Percentiles rank a stretch among this genome's conserved stretches.
Conservation (phyloP, 2,888 invertebrate genomes). For the Pilophorus perplexus region DNA sequence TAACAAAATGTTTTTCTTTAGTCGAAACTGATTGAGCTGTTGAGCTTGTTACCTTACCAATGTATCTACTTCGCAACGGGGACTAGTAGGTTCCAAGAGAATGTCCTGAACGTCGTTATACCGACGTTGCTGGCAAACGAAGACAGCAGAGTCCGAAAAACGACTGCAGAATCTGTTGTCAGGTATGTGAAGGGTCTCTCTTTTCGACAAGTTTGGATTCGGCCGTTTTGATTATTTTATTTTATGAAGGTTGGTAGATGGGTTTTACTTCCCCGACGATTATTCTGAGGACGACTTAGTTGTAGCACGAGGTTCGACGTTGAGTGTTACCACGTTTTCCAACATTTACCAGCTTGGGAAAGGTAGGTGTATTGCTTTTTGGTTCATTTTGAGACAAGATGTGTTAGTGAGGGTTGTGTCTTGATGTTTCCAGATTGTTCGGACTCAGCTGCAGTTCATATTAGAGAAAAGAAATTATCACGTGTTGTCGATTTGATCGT, state of each 20-base stretch:
- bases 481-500: constrained; percentile 58
- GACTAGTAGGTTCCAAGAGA: constrained; percentile 58
- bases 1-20: too few relatives aligned
- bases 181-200: constrained; percentile 55
- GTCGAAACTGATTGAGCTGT: constrained; percentile 65
- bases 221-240: too few relatives aligned
- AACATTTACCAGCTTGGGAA: constrained; percentile 10
- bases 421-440: background rate
- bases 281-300: constrained; percentile 45
- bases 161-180: constrained; percentile 66
- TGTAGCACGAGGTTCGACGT: constrained; percentile 36
- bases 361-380: constrained; percentile 3
- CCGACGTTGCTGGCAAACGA: constrained; percentile 66
- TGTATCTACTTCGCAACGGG: constrained; percentile 59
- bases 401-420: background rate
- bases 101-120: constrained; percentile 61
- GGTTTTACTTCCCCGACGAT: constrained; percentile 45
- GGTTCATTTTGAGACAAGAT: background rate
- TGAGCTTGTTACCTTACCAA: constrained; percentile 61
- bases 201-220: background rate
- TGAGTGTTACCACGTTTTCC: constrained; percentile 1
- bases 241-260: constrained; percentile 42
- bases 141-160: constrained; percentile 72
- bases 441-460: background rate
- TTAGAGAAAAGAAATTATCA: constrained; percentile 55